A percentile compares a stretch with the other conserved stretches of the same genome.
Conservation (phyloP, 2,797 vertebrate species). For the Acestrorhynchus altus region DNA sequence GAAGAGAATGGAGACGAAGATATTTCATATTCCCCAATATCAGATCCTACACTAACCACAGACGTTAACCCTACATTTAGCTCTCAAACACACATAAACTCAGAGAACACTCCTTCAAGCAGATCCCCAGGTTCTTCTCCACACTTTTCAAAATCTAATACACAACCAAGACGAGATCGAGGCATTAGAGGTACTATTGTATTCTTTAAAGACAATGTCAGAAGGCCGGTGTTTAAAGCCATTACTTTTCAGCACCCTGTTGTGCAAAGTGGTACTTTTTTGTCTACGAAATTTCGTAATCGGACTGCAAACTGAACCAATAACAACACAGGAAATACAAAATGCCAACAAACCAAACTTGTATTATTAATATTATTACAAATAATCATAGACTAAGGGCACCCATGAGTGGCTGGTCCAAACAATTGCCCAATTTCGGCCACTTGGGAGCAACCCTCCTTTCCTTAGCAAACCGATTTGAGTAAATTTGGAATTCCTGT, state of each 20-base stretch:
- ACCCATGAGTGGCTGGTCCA: too few relatives aligned
- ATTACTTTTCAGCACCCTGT: not conserved
- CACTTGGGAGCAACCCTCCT: too few relatives aligned
- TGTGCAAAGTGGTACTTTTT: constrained; percentile 18
- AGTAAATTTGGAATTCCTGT: too few relatives aligned
- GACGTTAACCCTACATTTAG: not conserved
- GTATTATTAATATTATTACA: too few relatives aligned
- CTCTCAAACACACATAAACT: not conserved
- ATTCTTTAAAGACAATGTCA: not conserved
- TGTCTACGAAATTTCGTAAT: not conserved
- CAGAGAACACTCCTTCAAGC: not conserved
- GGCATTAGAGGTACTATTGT: not conserved
- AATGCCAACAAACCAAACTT: not conserved
- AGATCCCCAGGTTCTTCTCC: not conserved
- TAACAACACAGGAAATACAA: not conserved
- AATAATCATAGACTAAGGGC: too few relatives aligned
- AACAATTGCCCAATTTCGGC: too few relatives aligned
- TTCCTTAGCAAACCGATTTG: too few relatives aligned
- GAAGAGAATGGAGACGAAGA: too few relatives aligned
- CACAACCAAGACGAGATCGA: not conserved
- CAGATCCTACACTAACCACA: not conserved
- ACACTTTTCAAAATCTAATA: not conserved
- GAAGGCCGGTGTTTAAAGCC: not conserved
- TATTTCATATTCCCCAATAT: not conserved
- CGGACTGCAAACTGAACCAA: constrained; percentile 3